phyloP scores from a whole-genome alignment of 2,113 vertebrate genomes.

The Vicugna pacos region DNA sequence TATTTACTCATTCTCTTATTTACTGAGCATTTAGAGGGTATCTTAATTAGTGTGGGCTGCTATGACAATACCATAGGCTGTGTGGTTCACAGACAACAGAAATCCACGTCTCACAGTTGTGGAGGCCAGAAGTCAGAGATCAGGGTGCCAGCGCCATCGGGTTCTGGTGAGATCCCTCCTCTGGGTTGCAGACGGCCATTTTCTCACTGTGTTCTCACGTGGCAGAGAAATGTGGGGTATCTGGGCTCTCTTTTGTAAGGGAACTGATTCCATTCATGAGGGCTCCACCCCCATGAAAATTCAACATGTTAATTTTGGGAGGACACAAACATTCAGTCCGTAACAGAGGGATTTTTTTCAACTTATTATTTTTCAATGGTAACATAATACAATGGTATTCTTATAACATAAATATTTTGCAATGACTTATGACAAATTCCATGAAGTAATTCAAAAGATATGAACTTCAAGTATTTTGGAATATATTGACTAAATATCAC shows the following conservation, averaged over 20 bases:
- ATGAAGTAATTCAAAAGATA: constrained; percentile 3
- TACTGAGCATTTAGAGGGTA: neutral
- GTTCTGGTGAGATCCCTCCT: neutral
- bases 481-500: neutral
- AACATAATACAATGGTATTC: neutral
- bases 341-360: neutral
- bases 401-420: neutral
- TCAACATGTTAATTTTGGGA: neutral
- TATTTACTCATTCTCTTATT: neutral
- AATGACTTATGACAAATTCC: neutral
- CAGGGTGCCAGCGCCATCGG: neutral
- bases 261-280: neutral
- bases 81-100: neutral
- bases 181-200: rapidly evolving
- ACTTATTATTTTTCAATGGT: constrained; percentile 13
- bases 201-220: neutral
- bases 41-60: neutral
- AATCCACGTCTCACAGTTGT: too few species aligned
- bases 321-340: neutral
- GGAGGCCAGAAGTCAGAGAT: neutral
- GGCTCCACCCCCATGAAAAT: neutral
- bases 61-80: neutral
- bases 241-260: neutral
- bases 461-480: neutral
- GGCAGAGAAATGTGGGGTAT: neutral